phyloP scores from a whole-genome alignment of 1,140 invertebrate genomes.

The Cyclargus thomasi region DNA sequence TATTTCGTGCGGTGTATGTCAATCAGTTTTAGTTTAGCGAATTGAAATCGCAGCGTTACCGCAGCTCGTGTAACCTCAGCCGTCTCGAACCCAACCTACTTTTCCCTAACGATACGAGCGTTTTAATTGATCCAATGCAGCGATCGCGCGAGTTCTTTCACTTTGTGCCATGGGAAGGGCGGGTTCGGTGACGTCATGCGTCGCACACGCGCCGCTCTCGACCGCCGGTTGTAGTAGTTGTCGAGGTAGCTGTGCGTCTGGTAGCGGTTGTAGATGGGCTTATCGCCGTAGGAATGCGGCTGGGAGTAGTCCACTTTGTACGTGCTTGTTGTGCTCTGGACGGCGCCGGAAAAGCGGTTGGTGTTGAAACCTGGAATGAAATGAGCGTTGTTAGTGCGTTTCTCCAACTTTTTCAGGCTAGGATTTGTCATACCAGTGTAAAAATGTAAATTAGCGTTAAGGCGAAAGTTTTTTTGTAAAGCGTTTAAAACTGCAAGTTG shows the following conservation, averaged over 20 bases:
- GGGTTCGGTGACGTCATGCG: slow-evolving; percentile 64
- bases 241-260: slow-evolving; percentile 60
- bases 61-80: slow-evolving; percentile 26
- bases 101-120: slow-evolving; percentile 42
- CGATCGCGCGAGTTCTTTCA: slow-evolving; percentile 77
- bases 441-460: too few relatives aligned
- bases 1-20: too few relatives aligned
- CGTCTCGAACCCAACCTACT: slow-evolving; percentile 67
- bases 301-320: slow-evolving; percentile 74
- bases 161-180: slow-evolving; percentile 84
- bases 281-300: slow-evolving; percentile 57
- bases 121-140: slow-evolving; percentile 76
- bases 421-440: too few relatives aligned
- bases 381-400: too few relatives aligned
- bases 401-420: too few relatives aligned
- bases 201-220: slow-evolving; percentile 71
- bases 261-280: slow-evolving; percentile 60
- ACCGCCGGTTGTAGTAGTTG: slow-evolving; percentile 64
- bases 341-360: slow-evolving; percentile 48
- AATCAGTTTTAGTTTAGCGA: slow-evolving; percentile 7
- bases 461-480: too few relatives aligned
- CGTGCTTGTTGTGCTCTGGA: slow-evolving; percentile 65
- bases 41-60: slow-evolving; percentile 24
- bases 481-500: too few relatives aligned
- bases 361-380: slow-evolving; percentile 52